These are phyloP conservation scores for Corythornis madagascariensis DNA, from an alignment of 2,113 vertebrate species.

Conservation along the genomic window DNA sequence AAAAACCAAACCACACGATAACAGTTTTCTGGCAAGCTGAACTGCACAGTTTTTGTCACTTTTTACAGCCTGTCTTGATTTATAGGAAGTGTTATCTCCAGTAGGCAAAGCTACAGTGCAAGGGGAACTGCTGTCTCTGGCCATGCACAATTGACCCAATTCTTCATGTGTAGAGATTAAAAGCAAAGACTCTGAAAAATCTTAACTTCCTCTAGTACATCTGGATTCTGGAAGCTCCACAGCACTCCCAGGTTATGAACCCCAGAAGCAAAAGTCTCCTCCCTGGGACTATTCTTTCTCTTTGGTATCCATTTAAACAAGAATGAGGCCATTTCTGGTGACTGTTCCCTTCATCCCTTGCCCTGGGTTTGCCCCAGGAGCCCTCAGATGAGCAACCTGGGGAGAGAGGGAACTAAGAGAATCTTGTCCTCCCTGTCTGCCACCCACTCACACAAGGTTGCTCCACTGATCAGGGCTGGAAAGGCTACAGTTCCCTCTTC, in stretches of 20 bases:
- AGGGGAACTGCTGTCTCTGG: conserved; percentile 10
- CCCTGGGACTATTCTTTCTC: not conserved
- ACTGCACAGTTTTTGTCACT: conserved; percentile 49
- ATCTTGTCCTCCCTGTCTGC: not conserved
- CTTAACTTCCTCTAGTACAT: not conserved
- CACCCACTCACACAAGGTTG: not conserved
- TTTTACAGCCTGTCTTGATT: conserved; percentile 44
- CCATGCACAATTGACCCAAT: conserved; percentile 10
- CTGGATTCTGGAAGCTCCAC: not conserved
- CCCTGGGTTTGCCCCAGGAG: rapidly evolving
- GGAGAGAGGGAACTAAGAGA: not conserved
- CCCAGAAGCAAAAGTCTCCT: not conserved
- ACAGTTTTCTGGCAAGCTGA: conserved; percentile 38
- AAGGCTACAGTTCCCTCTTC: not conserved
- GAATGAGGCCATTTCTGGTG: not conserved
- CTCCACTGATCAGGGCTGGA: not conserved
- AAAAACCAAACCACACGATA: not conserved
- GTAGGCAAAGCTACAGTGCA: not conserved
- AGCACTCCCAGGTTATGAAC: not conserved
- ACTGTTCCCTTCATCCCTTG: not conserved
- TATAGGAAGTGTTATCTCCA: conserved; percentile 36
- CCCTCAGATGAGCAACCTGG: rapidly evolving
- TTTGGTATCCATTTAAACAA: not conserved
- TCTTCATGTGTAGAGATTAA: not conserved
- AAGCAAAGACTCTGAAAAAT: not conserved